Evolutionary conservation across 2,113 vertebrate genomes (phyloP), one percentile per base, ranked within the genome.

Genomic region (Aspidoscelis tigris): DNA sequence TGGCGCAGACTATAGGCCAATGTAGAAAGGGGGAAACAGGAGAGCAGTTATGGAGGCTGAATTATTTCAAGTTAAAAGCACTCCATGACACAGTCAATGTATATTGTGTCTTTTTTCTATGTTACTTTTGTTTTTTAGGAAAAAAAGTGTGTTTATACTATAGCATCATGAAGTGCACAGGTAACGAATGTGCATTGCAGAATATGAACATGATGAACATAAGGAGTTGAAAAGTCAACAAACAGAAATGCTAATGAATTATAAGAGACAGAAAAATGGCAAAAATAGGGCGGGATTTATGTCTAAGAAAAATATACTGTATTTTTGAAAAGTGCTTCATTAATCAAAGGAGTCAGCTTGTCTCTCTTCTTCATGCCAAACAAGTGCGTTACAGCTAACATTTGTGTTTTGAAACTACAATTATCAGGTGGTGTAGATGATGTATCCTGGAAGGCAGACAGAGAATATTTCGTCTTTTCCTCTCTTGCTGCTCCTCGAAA

Each of bases 241-340:
- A 86, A 10, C 7, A 70, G 85, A 78, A 86, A 89, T 70, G 85
- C 82, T 78, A 80, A 80, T 86, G 84, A 80, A 9, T 53, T 89
- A 74, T 84, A 90, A 90, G 91, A 93, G 84, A 89, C 58, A 88
- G 78, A 88, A 68, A 78, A 92, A 75, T 84, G 86, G 78, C 80
- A 86, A 82, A 84, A 87, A 82, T 88, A 18, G n/a, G 90, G 81
- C 84, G 82, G 64, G 79, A 22, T 71, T 58, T 83, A 78, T 82
- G 50, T 86, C 75, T 50, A 70, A 50, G 47, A 50, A 50, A 20
- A 66, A 24, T 77, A 65, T 70, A 71, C 75, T 16, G 7, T 41
- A 74, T 89, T 91, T 93, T 87, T 94, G 87, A 94, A 93, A 93
- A 89, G 64, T 75, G 47, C 47, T 50, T 50, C 47, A 50, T 50